Base-by-base conservation (phyloP, 2,113 vertebrate species). In the Cryptomyrus ogoouensis region DNA sequence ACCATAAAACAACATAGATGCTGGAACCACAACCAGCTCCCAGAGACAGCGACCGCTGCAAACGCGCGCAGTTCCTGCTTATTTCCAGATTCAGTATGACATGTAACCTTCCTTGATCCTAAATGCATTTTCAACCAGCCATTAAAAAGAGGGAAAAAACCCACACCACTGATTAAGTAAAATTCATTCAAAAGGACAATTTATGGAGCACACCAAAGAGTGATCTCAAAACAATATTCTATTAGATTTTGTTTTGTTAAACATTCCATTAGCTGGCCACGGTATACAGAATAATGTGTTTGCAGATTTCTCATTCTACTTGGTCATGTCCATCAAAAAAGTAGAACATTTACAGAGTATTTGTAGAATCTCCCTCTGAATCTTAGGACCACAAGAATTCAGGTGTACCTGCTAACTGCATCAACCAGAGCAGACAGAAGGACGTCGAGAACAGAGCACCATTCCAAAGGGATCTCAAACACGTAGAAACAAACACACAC, bases 151-250 rank as follows among this genome's bases (percentile, higher is more conserved):
- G 44, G 44, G 24, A 47, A 46, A 83, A 84, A 46, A 12, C 83
- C 46, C 39, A 86, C 83, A 86, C 83, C 24, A 50, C 44, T n/a
- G 44, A 86, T 80, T 80, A 80, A 42, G 44, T 47, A 86, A 86
- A 49, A 49, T 86, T 50, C 74, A 39, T 42, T 80, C 74, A 35
- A 80, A 39, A 42, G 31, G 35, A 19, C 74, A 49, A 49, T 86
- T 86, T 49, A 50, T 21, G 44, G 83, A 84, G 44, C 83, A 86
- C 83, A 27, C 21, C 83, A 86, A 86, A 86, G 35, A 80, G 74
- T 80, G 74, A 80, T 8, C 74, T 39, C 74, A 86, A 27, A 46
- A n/a, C 24, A 27, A 85, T 27, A 49, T 85, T 85, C 17, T 13
- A 85, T 85, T 49, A 49, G 83, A 49, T 47, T 46, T 24, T 44